These are phyloP conservation scores for Syrista parreyssii DNA, from an alignment of 2,888 invertebrate species.

Conservation along the genomic window DNA sequence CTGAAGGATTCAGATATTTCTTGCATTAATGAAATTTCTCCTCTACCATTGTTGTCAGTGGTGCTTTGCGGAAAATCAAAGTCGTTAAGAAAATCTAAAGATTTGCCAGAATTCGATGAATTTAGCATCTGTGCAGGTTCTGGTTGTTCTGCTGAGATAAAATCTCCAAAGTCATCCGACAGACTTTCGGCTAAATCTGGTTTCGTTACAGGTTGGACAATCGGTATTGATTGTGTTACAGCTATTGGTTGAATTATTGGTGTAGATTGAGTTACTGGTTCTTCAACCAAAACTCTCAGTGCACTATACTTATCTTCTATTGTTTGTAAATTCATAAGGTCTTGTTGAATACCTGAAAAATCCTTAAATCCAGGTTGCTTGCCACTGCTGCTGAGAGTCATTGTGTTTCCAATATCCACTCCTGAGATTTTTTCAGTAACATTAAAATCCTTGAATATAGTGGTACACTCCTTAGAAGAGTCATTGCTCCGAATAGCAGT, in stretches of 20 bases:
- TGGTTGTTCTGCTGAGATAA: constrained; percentile 61
- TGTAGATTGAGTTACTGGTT: constrained; percentile 29
- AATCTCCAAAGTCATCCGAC: constrained; percentile 67
- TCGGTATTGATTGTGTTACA: constrained; percentile 15
- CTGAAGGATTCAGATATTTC: constrained; percentile 54
- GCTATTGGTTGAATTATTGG: constrained; percentile 21
- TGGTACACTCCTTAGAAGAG: constrained; percentile 18
- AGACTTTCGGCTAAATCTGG: constrained; percentile 31
- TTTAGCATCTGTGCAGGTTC: constrained; percentile 23
- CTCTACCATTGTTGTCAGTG: constrained; percentile 32
- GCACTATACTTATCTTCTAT: constrained; percentile 67
- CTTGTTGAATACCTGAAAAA: constrained; percentile 36
- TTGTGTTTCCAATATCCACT: neutral
- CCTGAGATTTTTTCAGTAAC: neutral
- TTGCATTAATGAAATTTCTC: constrained; percentile 46
- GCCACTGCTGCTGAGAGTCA: neutral
- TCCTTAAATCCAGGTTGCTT: too few species aligned
- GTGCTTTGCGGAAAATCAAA: constrained; percentile 40
- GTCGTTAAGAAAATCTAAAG: constrained; percentile 51
- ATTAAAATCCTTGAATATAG: neutral
- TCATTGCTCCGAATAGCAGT: constrained; percentile 59
- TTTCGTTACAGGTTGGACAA: constrained; percentile 19
- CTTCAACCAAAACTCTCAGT: constrained; percentile 62
- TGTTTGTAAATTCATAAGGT: constrained; percentile 60
- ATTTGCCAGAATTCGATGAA: constrained; percentile 22